Base-by-base conservation (phyloP, 2,888 invertebrate species). In the Leptogaster cylindrica region DNA sequence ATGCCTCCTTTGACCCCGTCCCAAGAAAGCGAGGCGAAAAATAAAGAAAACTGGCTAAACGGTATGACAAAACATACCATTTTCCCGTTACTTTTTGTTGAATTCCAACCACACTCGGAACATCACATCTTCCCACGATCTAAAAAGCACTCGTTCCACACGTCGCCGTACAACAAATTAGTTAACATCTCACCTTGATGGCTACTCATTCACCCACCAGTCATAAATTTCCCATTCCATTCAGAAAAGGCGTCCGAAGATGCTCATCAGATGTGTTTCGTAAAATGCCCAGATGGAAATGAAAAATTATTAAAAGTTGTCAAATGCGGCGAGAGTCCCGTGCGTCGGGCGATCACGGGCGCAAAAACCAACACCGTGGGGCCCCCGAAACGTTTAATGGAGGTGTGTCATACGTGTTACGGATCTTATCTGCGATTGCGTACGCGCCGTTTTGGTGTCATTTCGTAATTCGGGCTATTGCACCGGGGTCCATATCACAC, bases 171-270 rank as follows among this genome's bases (percentile, higher is more conserved):
- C 48, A 64, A 64, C 64, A 65, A 65, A 65, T 51, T 52, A 52
- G 65, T 65, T 65, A 65, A 65, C 39, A 65, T 65, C 51, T 65
- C 65, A 52, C 65, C 51, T 65, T 65, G 65, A 65, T 65, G 65
- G 65, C 41, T 52, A 65, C 51, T 52, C 28, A 41, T 65, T 65
- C 65, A 65, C 50, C 52, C 52, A 65, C 52, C 65, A 51, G 51
- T 52, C 65, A 52, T 65, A 65, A 65, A 52, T 65, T 65, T 65
- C 65, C 41, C 20, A 18, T 48, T 48, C 64, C 64, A 64, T 48
- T 64, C 46, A 64, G 28, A 31, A 48, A 18, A 64, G 55, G 48
- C 64, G 46, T 33, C 48, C 48, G 64, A 48, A 64, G 48, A 48
- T 36, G 25, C 25, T 39, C 65, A 50, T 64, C 64, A 65, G 16